phyloP scores from a whole-genome alignment of 2,113 vertebrate species.

The Colossoma macropomum region DNA sequence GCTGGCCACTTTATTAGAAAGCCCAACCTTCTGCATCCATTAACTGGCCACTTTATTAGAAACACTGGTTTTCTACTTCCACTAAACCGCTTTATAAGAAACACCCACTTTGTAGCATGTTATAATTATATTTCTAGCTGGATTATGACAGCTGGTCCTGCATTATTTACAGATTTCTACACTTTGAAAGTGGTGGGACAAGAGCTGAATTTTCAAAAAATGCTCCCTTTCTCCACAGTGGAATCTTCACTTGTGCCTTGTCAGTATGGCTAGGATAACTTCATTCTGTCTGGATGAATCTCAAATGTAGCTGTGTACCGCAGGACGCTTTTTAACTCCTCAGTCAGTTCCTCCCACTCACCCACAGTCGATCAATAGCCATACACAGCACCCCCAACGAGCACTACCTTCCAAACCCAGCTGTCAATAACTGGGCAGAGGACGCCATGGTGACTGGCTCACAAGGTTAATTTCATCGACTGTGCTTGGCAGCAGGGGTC shows the following conservation, averaged over 20 bases:
- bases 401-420: neutral
- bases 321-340: conserved; percentile 24
- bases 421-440: neutral
- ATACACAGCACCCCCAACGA: neutral
- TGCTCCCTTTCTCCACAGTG: neutral
- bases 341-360: conserved; percentile 6
- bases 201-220: neutral
- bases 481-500: conserved; percentile 13
- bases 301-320: neutral
- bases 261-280: neutral
- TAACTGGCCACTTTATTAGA: too few relatives aligned
- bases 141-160: too few relatives aligned
- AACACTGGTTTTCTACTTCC: too few relatives aligned
- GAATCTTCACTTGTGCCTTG: neutral
- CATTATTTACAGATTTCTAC: too few relatives aligned
- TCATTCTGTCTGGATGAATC: neutral
- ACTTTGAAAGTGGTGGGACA: neutral
- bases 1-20: too few relatives aligned
- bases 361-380: conserved; percentile 15
- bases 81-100: too few relatives aligned
- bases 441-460: conserved; percentile 23
- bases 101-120: too few relatives aligned
- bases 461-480: conserved; percentile 38
- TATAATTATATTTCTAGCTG: too few relatives aligned
- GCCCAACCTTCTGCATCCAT: too few relatives aligned